phyloP scores from a whole-genome alignment of 2,797 vertebrate genomes.

The Sciurus carolinensis region DNA sequence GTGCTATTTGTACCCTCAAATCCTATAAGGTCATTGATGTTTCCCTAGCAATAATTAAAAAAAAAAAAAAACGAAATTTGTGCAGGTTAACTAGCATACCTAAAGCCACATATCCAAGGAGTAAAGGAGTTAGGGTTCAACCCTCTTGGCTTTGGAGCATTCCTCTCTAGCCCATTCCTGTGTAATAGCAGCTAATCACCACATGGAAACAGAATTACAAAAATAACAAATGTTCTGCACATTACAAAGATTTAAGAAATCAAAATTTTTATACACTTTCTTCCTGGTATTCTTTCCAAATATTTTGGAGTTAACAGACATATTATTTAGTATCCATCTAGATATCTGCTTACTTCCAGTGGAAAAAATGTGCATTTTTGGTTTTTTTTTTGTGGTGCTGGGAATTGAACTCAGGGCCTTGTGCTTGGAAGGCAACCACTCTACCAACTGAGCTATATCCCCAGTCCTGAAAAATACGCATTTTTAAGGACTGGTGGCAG shows the following conservation, averaged over 20 bases:
- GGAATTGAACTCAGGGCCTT: too few species aligned
- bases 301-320: not conserved
- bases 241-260: constrained; percentile 3
- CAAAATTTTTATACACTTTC: not conserved
- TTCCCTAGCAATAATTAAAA: not conserved
- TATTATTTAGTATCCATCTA: not conserved
- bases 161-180: not conserved
- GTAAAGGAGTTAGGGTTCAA: not conserved
- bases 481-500: constrained; percentile 11
- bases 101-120: not conserved
- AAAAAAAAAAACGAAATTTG: not conserved
- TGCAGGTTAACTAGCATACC: not conserved
- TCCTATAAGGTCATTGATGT: not conserved
- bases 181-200: not conserved
- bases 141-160: not conserved
- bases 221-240: not conserved
- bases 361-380: not conserved
- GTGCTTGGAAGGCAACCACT: too few species aligned
- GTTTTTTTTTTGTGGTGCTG: too few species aligned
- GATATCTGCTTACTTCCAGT: not conserved
- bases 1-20: not conserved
- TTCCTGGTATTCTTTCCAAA: not conserved
- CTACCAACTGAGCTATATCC: too few species aligned
- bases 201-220: not conserved
- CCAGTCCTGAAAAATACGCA: too few species aligned